Conservation (phyloP, 30 jellyfish, hydroid and myxozoan genomes). For the Hydractinia echinata region DNA sequence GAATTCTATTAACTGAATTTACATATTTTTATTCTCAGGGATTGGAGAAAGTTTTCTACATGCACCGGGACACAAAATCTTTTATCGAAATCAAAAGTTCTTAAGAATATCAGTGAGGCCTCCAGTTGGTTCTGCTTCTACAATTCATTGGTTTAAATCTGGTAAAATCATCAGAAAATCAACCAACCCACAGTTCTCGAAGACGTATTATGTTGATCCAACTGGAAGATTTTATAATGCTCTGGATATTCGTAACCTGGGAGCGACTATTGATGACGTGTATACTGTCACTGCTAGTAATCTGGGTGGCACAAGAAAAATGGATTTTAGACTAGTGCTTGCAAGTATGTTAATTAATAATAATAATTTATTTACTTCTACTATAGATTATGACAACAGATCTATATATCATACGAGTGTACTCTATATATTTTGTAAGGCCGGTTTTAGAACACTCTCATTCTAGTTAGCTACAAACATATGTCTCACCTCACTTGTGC, state of each 20-base stretch:
- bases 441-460: too few relatives aligned
- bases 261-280: not conserved
- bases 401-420: not conserved
- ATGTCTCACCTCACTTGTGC: too few relatives aligned
- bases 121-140: slow-evolving; percentile 27
- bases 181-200: slow-evolving; percentile 13
- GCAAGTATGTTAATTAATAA: slow-evolving; percentile 23
- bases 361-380: not conserved
- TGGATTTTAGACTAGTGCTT: slow-evolving; percentile 1
- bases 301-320: slow-evolving; percentile 9
- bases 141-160: not conserved
- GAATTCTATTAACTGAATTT: too few relatives aligned
- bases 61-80: slow-evolving; percentile 17
- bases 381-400: too few relatives aligned
- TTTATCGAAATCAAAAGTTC: slow-evolving; percentile 9
- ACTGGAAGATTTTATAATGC: slow-evolving; percentile 11
- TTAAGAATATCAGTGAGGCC: slow-evolving; percentile 13
- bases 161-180: not conserved
- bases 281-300: slow-evolving; percentile 21
- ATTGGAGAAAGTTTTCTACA: slow-evolving; percentile 13
- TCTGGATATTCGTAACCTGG: slow-evolving; percentile 29
- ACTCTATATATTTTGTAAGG: not conserved
- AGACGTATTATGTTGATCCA: slow-evolving; percentile 25
- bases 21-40: slow-evolving; percentile 17
- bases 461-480: too few relatives aligned